Evolutionary conservation across 1,140 invertebrate genomes (phyloP).

Genomic region (Cecropterus lyciades): DNA sequence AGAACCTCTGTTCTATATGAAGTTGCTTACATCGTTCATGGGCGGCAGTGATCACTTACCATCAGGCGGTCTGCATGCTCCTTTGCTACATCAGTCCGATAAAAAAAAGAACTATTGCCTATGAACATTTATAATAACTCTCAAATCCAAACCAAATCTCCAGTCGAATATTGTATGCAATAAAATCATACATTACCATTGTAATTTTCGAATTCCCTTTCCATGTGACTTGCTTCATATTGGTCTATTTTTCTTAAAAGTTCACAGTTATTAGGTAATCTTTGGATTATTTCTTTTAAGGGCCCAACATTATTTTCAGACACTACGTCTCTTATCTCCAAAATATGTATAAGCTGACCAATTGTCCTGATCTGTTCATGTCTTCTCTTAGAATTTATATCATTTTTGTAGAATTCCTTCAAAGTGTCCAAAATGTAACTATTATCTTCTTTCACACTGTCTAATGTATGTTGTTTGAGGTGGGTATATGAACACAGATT

Average conservation of each 20-base stretch:
- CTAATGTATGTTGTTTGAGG: conserved; percentile 57
- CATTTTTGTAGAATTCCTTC: conserved; percentile 62
- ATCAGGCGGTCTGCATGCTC: too few species aligned
- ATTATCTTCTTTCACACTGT: conserved; percentile 50
- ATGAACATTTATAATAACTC: too few species aligned
- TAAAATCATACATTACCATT: conserved; percentile 47
- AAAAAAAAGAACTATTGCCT: too few species aligned
- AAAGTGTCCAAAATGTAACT: conserved; percentile 51
- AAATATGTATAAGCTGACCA: conserved; percentile 58
- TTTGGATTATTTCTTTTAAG: conserved; percentile 58
- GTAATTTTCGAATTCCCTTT: conserved; percentile 46
- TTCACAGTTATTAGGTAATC: conserved; percentile 50
- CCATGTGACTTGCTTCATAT: conserved; percentile 51
- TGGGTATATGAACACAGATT: conserved; percentile 55
- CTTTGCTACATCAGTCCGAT: too few species aligned
- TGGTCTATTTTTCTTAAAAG: conserved; percentile 53
- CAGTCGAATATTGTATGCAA: background rate
- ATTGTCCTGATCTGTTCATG: conserved; percentile 63
- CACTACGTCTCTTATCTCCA: conserved; percentile 69
- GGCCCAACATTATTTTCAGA: conserved; percentile 65
- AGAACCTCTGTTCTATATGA: too few species aligned
- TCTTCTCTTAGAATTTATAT: conserved; percentile 67
- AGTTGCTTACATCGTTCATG: too few species aligned
- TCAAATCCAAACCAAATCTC: too few species aligned
- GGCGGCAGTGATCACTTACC: too few species aligned